Base-by-base conservation (phyloP, 2,113 vertebrate genomes). In the Maccullochella peelii region DNA sequence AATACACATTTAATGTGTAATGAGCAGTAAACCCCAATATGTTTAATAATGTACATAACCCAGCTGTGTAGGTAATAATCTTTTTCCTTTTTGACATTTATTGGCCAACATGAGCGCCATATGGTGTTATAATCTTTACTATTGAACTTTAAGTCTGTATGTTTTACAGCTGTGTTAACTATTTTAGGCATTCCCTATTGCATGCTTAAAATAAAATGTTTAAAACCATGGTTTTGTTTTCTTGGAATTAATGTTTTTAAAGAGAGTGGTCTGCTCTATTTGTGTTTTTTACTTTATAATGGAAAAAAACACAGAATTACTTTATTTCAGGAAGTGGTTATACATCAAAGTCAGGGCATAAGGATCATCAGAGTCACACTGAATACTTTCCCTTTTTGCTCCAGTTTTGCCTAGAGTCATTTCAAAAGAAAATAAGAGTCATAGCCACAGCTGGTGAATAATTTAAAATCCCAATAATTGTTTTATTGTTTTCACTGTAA, bases 1-100 rank as follows among this genome's bases (percentile, higher is more conserved):
- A 57, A n/a, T 66, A 58, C 52, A 68, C n/a, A 55, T 84, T 36
- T 52, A 52, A 40, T 65, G 76, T 82, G 73, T 62, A 54, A 66
- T 58, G 14, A 73, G 40, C 65, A 20, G 16, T 12, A 44, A 66
- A 73, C 42, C 40, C 40, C 49, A 68, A 16, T 73, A 54, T 82
- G 47, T 49, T 68, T 72, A 79, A 84, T 77, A 87, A 58, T 92
- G 87, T 93, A 93, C n/a, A 90, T 86, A 92, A 69, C 12, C 67
- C 47, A n/a, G 11, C 38, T 70, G 7, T 86, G 73, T 33, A 79
- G 84, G 70, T 75, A 30, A 71, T 54, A 78, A 30, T n/a, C 63
- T 30, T 78, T n/a, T 42, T 40, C 40, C 16, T 72, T 65, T 72
- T 65, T 71, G 65, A 84, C 82, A 52, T 63, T 76, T 70, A 44